Conservation (phyloP, 2,888 invertebrate species). For the Leptinotarsa juncta region DNA sequence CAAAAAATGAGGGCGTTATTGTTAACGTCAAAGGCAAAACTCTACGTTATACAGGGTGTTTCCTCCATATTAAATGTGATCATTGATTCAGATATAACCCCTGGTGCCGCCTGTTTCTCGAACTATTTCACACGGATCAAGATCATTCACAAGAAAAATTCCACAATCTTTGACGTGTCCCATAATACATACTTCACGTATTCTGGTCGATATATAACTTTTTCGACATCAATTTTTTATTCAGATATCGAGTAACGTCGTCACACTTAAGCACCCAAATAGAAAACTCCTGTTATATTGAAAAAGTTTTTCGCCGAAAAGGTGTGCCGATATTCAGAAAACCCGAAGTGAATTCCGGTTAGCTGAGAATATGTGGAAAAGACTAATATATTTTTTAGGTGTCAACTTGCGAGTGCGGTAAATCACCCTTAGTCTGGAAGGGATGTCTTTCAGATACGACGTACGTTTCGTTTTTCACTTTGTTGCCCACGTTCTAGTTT, state of each 20-base stretch:
- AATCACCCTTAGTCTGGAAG: constrained; percentile 42
- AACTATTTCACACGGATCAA: background rate
- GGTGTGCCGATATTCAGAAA: constrained; percentile 29
- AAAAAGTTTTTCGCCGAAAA: constrained; percentile 33
- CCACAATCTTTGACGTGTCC: background rate
- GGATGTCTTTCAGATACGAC: constrained; percentile 39
- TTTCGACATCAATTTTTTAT: constrained; percentile 14
- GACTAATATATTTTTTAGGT: constrained; percentile 47
- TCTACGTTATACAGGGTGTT: background rate
- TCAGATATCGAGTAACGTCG: constrained; percentile 17
- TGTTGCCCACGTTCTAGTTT: constrained; percentile 28
- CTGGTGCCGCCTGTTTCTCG: background rate
- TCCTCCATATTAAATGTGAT: background rate
- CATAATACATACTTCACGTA: constrained; percentile 4
- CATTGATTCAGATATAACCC: too few relatives aligned
- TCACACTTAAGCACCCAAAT: constrained; percentile 26
- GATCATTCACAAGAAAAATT: background rate
- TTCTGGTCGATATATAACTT: background rate
- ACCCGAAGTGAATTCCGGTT: constrained; percentile 33
- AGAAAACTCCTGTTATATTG: constrained; percentile 36
- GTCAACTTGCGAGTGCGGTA: constrained; percentile 41
- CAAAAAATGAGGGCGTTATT: too few relatives aligned
- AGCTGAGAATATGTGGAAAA: constrained; percentile 40
- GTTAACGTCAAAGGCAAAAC: too few relatives aligned
- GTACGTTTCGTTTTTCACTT: constrained; percentile 34